Evolutionary conservation across 2,888 invertebrate species (phyloP).

Genomic region (Osedax frankpressi): DNA sequence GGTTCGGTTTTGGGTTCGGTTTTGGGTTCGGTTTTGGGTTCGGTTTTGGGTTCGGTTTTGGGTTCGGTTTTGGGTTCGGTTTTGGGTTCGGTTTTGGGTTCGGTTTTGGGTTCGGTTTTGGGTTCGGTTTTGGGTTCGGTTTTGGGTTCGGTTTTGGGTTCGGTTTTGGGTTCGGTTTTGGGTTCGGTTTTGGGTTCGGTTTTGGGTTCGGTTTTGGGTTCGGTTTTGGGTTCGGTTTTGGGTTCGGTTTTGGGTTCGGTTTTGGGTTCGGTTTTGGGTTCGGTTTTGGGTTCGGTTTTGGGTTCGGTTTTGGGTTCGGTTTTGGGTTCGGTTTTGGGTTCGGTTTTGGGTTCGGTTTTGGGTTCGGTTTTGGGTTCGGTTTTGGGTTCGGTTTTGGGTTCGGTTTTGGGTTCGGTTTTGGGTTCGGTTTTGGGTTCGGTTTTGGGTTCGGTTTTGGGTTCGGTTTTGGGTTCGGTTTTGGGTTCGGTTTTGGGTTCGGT

Average conservation of each 20-base stretch:
- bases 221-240: constrained; percentile 29
- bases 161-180: constrained; percentile 28
- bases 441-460: constrained; percentile 29
- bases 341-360: constrained; percentile 30
- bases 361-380: constrained; percentile 29
- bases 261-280: constrained; percentile 17
- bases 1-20: too few relatives aligned
- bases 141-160: constrained; percentile 29
- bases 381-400: constrained; percentile 26
- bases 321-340: constrained; percentile 29
- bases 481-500: too few relatives aligned
- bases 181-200: constrained; percentile 25
- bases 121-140: constrained; percentile 29
- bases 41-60: too few relatives aligned
- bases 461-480: constrained; percentile 28
- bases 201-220: constrained; percentile 27
- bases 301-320: constrained; percentile 27
- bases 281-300: constrained; percentile 4
- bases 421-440: constrained; percentile 29
- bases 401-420: constrained; percentile 27
- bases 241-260: constrained; percentile 30
- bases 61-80: too few relatives aligned
- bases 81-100: too few relatives aligned
- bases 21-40: too few relatives aligned
- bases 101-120: too few relatives aligned